Conservation (phyloP, 2,888 invertebrate genomes). For the Zaprionus obscuricornis region DNA sequence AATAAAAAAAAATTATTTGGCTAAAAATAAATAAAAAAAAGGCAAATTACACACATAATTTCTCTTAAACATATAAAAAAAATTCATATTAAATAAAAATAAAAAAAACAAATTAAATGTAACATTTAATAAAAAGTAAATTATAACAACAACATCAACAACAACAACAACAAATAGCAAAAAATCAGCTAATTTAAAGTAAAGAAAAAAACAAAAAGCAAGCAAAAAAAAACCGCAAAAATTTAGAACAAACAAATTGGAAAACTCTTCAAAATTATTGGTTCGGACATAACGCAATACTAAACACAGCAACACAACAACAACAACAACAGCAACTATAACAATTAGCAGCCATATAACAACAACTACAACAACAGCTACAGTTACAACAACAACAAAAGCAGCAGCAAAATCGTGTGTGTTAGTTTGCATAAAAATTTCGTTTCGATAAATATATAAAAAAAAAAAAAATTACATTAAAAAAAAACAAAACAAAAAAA, state of each 20-base stretch:
- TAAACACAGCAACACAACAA: conserved; percentile 75
- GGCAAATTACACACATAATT: conserved; percentile 28
- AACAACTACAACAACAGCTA: conserved; percentile 54
- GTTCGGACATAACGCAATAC: conserved; percentile 82
- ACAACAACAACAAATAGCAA: conserved; percentile 39
- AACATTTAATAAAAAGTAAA: conserved; percentile 46
- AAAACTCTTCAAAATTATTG: conserved; percentile 83
- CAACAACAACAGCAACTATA: conserved; percentile 42
- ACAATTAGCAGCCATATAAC: conserved; percentile 40
- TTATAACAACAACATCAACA: conserved; percentile 29
- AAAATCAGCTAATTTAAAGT: conserved; percentile 48
- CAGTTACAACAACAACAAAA: conserved; percentile 42
- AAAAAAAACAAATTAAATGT: conserved; percentile 56
- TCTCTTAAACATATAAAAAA: conserved; percentile 14
- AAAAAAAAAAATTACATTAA: conserved; percentile 47
- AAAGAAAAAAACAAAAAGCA: conserved; percentile 33
- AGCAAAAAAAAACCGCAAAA: conserved; percentile 69
- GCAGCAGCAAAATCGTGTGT: conserved; percentile 68
- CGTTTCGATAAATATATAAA: conserved; percentile 80
- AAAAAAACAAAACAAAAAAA: conserved; percentile 36
- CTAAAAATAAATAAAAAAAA: conserved; percentile 18
- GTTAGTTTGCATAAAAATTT: conserved; percentile 83
- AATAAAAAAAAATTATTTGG: conserved; percentile 39
- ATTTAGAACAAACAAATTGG: conserved; percentile 81
- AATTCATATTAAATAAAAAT: conserved; percentile 29